phyloP scores from a whole-genome alignment of 1,140 invertebrate species.

The Trigoniulus corallinus region DNA sequence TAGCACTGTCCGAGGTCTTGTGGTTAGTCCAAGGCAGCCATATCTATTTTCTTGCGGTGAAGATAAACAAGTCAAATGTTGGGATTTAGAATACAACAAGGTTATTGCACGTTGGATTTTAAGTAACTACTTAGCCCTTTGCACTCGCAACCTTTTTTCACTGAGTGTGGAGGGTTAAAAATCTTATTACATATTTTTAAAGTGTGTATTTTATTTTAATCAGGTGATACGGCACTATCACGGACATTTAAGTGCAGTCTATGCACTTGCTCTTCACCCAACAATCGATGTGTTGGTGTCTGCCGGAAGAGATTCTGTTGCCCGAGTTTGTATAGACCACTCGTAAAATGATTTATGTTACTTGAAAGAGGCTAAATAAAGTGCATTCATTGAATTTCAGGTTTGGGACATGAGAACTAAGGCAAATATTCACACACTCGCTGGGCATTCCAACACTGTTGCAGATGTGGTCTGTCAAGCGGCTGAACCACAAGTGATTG shows the following conservation, averaged over 20 bases:
- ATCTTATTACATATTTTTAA: not conserved
- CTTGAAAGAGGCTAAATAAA: not conserved
- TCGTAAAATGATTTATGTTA: slow-evolving; percentile 7
- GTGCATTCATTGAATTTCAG: slow-evolving; percentile 16
- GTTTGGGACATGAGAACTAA: slow-evolving; percentile 97
- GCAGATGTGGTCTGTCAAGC: slow-evolving; percentile 84
- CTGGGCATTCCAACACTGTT: slow-evolving; percentile 95
- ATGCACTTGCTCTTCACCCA: slow-evolving; percentile 85
- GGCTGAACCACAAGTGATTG: slow-evolving; percentile 68
- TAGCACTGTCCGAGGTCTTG: slow-evolving; percentile 86
- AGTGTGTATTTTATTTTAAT: slow-evolving; percentile 10
- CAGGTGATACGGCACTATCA: slow-evolving; percentile 94
- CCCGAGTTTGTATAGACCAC: slow-evolving; percentile 42
- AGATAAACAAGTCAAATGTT: slow-evolving; percentile 98
- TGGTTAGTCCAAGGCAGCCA: slow-evolving; percentile 84
- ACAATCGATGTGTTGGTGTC: slow-evolving; percentile 88
- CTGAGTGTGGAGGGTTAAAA: too few species aligned
- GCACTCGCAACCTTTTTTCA: too few species aligned
- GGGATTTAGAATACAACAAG: slow-evolving; percentile 99
- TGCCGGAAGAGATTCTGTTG: slow-evolving; percentile 86
- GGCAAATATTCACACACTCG: slow-evolving; percentile 89
- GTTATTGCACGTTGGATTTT: slow-evolving; percentile 27
- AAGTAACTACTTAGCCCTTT: not conserved
- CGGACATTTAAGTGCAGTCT: slow-evolving; percentile 93
- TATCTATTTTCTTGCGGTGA: slow-evolving; percentile 98